A percentile compares a stretch with the other conserved stretches of the same genome.
phyloP scores from a whole-genome alignment of 1,140 invertebrate genomes.

The Mylabris phalerata region DNA sequence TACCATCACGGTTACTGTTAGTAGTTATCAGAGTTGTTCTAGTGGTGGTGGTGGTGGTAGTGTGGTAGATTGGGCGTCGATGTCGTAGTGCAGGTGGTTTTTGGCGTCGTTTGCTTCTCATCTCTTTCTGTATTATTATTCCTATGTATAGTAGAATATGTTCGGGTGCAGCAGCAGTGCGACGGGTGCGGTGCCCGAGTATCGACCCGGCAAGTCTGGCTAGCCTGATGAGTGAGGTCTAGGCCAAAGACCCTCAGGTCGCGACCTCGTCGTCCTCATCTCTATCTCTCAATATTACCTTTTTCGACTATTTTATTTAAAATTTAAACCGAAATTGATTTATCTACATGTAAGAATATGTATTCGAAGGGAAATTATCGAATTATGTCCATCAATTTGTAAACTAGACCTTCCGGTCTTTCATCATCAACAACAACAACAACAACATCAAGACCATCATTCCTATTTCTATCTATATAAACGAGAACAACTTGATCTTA shows the following conservation, averaged over 20 bases:
- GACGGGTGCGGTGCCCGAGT: constrained; percentile 20
- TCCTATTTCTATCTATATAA: too few relatives aligned
- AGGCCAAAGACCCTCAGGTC: constrained; percentile 37
- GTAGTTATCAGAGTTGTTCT: not conserved
- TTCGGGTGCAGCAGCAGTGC: constrained; percentile 21
- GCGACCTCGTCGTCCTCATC: constrained; percentile 24
- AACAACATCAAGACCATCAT: too few relatives aligned
- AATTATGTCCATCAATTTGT: too few relatives aligned
- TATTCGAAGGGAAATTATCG: too few relatives aligned
- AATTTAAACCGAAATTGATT: too few relatives aligned
- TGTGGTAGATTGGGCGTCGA: not conserved
- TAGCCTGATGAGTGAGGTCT: constrained; percentile 25
- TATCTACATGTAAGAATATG: too few relatives aligned
- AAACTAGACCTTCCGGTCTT: too few relatives aligned
- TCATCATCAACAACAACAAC: too few relatives aligned
- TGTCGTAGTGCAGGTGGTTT: constrained; percentile 21
- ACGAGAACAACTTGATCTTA: too few relatives aligned
- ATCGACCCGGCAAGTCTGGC: constrained; percentile 22
- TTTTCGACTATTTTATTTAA: not conserved
- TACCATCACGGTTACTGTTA: too few relatives aligned
- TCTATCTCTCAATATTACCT: not conserved
- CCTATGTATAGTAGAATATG: not conserved
- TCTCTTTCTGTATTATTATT: not conserved
- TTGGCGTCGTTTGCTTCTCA: constrained; percentile 5
- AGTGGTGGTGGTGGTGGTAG: not conserved